A percentile compares a stretch with the other conserved stretches of the same genome.
Evolutionary conservation across 2,888 invertebrate genomes (phyloP).

Genomic region (Melieria omissa): DNA sequence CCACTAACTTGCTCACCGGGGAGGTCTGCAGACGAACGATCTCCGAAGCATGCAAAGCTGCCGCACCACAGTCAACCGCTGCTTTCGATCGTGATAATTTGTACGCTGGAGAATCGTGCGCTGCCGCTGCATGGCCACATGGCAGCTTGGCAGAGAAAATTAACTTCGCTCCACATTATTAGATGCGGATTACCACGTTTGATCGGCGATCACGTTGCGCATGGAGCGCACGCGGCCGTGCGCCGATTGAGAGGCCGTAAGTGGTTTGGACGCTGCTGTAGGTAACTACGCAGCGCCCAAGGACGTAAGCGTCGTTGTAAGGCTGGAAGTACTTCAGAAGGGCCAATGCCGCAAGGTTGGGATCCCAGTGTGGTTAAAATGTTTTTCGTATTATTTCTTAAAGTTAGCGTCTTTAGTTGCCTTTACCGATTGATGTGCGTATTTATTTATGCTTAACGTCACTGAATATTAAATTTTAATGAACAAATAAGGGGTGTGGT

Average conservation of each 20-base stretch:
- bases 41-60: background rate
- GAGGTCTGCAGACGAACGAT: no score
- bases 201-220: conserved; percentile 13
- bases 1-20: no score
- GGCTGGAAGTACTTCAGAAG: background rate
- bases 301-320: no score
- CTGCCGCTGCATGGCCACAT: conserved; percentile 41
- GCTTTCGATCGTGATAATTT: conserved; percentile 22
- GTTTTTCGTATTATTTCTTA: no score
- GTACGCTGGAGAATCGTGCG: conserved; percentile 54
- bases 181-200: conserved; percentile 60
- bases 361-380: no score
- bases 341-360: no score
- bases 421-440: no score
- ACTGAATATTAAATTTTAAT: no score
- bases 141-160: conserved; percentile 38
- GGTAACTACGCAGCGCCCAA: conserved; percentile 40
- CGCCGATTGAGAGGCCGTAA: background rate
- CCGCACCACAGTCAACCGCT: conserved; percentile 20
- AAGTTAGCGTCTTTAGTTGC: no score
- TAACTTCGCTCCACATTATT: conserved; percentile 62
- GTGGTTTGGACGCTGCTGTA: conserved; percentile 45
- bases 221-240: background rate
- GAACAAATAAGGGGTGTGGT: no score
- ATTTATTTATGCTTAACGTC: no score